Evolutionary conservation across 2,888 invertebrate genomes (phyloP).

Genomic region (Diarsia rubi): DNA sequence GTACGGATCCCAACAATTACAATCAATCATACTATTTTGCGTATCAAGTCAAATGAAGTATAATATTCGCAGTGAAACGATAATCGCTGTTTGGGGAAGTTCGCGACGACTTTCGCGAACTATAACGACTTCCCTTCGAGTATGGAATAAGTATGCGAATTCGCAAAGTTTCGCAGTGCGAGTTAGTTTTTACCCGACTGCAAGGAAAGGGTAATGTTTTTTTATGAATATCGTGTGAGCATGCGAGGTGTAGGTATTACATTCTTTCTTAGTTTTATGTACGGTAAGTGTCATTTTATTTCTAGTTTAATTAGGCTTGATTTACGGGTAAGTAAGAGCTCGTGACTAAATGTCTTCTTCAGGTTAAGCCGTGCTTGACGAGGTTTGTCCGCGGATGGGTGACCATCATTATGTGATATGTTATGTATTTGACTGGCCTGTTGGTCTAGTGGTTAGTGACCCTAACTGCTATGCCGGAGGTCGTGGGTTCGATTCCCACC

Average conservation of each 20-base stretch:
- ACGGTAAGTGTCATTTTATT: slow-evolving; percentile 21
- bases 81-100: slow-evolving; percentile 56
- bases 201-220: too few relatives aligned
- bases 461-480: too few relatives aligned
- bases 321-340: not conserved
- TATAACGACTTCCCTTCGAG: slow-evolving; percentile 51
- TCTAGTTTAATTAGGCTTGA: slow-evolving; percentile 27
- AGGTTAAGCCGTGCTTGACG: too few relatives aligned
- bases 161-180: slow-evolving; percentile 39
- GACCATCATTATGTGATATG: too few relatives aligned
- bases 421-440: too few relatives aligned
- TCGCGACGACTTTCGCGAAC: slow-evolving; percentile 51
- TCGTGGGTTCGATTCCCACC: too few relatives aligned
- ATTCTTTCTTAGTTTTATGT: slow-evolving; percentile 16
- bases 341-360: too few relatives aligned
- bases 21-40: slow-evolving; percentile 41
- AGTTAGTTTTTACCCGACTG: too few relatives aligned
- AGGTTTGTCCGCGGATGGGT: too few relatives aligned
- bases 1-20: not conserved
- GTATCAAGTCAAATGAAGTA: slow-evolving; percentile 27
- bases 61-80: slow-evolving; percentile 33
- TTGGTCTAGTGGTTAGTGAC: too few relatives aligned
- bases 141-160: slow-evolving; percentile 31
- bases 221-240: slow-evolving; percentile 52
- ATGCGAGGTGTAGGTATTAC: slow-evolving; percentile 30